Conservation (phyloP, 2,888 invertebrate genomes). For the Chelonus formosanus region DNA sequence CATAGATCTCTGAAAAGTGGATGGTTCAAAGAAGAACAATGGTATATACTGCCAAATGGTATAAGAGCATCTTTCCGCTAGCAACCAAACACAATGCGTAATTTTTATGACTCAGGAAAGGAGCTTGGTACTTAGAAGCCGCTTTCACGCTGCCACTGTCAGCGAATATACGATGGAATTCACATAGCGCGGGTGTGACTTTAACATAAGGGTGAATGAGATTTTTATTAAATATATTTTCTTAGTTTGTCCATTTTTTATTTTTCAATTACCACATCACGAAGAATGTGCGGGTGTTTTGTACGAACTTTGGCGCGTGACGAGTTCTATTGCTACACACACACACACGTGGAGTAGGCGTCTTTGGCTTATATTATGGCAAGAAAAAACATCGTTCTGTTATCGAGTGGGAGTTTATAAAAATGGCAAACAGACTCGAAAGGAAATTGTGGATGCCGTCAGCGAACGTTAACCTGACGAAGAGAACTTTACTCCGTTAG, state of each 20-base stretch:
- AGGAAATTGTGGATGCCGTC: conserved; percentile 23
- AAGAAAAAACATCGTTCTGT: conserved; percentile 8
- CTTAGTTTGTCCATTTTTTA: no score
- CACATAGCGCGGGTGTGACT: background rate
- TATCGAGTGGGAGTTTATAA: conserved; percentile 9
- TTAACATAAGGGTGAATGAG: background rate
- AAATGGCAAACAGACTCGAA: background rate
- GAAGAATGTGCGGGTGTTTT: conserved; percentile 2
- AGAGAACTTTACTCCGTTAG: conserved; percentile 28
- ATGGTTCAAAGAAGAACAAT: conserved; percentile 33
- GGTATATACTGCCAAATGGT: conserved; percentile 39
- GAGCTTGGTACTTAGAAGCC: conserved; percentile 36
- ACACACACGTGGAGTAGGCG: conserved; percentile 9
- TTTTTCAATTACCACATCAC: background rate
- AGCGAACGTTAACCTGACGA: conserved; percentile 31
- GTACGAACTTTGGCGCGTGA: conserved; percentile 6
- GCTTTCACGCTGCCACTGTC: conserved; percentile 31
- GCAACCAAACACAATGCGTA: conserved; percentile 50
- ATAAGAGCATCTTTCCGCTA: conserved; percentile 48
- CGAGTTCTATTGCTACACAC: background rate
- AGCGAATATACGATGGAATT: conserved; percentile 16
- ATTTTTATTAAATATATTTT: no score
- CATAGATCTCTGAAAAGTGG: conserved; percentile 30
- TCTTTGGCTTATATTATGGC: background rate
- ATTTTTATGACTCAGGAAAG: conserved; percentile 48